Evolutionary conservation across 1,140 invertebrate genomes (phyloP).

Genomic region (Globodera rostochiensis): DNA sequence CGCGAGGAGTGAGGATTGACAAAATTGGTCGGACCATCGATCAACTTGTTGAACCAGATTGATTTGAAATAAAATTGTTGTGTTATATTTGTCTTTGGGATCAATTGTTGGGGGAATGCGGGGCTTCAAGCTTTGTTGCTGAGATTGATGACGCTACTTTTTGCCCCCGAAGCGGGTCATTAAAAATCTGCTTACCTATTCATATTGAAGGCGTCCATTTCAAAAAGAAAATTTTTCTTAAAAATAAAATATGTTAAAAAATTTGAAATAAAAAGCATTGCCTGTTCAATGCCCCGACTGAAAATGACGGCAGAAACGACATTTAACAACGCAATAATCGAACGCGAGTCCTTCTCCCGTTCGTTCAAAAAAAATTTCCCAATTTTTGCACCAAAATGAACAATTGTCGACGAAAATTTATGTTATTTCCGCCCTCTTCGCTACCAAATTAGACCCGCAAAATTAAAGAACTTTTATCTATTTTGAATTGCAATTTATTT

Average conservation of each 20-base stretch:
- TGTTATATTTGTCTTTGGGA: no score
- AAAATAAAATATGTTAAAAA: neutral
- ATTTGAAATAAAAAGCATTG: conserved; percentile 6
- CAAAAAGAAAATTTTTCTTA: conserved; percentile 56
- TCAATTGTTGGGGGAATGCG: no score
- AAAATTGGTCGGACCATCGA: no score
- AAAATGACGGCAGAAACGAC: conserved; percentile 58
- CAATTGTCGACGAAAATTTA: conserved; percentile 68
- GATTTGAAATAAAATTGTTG: no score
- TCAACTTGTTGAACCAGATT: no score
- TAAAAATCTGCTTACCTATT: conserved; percentile 72
- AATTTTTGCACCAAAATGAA: conserved; percentile 69
- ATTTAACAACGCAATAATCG: conserved; percentile 72
- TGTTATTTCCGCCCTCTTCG: conserved; percentile 45
- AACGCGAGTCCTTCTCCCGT: conserved; percentile 78
- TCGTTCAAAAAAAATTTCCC: conserved; percentile 71
- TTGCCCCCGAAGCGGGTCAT: conserved; percentile 67
- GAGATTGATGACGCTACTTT: no score
- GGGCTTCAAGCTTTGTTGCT: no score
- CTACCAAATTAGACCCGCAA: neutral
- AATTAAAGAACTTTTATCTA: no score
- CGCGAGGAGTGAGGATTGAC: no score
- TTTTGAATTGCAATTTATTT: no score
- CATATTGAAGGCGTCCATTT: conserved; percentile 71
- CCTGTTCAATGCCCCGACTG: conserved; percentile 34